Percentiles rank a stretch among this genome's conserved stretches.
Conservation (phyloP, 2,888 invertebrate species). For the Morinoia aosen region DNA sequence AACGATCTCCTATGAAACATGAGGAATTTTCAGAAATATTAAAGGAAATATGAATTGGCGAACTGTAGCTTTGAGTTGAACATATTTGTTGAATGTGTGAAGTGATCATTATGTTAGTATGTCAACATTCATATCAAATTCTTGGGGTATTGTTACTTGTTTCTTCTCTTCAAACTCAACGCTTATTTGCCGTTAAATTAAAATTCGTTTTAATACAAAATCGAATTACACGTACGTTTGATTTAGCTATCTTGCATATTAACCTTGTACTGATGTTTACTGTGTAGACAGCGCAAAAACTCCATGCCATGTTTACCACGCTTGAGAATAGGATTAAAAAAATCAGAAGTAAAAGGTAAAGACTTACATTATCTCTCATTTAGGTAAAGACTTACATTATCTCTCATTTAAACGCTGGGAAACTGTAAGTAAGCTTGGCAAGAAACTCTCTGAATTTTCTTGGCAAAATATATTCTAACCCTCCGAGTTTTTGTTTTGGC, state of each 20-base stretch:
- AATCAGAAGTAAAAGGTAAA: background rate
- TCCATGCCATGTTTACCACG: background rate
- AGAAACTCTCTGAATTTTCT: background rate
- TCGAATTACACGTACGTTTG: background rate
- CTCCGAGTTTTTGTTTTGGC: too few species aligned
- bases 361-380: background rate
- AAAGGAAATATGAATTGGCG: background rate
- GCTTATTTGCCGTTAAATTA: too few species aligned
- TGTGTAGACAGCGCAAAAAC: background rate
- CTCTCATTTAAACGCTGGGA: background rate
- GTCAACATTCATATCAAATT: too few species aligned
- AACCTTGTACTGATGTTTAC: background rate
- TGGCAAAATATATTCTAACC: background rate
- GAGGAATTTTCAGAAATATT: background rate
- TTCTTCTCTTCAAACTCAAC: too few species aligned
- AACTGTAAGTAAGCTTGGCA: background rate
- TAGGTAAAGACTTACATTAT: too few species aligned
- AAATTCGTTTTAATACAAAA: too few species aligned
- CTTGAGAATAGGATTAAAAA: background rate
- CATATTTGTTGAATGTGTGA: too few species aligned
- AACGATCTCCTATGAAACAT: background rate
- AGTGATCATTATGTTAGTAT: too few species aligned
- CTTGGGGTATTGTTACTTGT: too few species aligned
- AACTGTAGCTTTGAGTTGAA: background rate
- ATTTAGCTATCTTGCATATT: background rate